Conservation (phyloP, 2,797 vertebrate species). For the Chrysocyon brachyurus region DNA sequence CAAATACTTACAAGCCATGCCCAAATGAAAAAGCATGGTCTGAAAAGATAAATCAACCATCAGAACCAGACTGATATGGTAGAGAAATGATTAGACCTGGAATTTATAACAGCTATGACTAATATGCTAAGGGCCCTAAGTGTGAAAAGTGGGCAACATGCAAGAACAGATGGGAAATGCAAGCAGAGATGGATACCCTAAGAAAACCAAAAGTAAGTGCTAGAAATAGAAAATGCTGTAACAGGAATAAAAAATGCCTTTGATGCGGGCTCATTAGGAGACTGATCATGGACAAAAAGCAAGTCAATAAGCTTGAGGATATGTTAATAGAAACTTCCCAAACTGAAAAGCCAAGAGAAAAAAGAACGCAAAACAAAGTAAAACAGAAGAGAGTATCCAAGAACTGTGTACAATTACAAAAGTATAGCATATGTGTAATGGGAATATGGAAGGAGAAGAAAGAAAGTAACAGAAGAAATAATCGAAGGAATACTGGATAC, state of each 20-base stretch:
- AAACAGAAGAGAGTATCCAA: neutral
- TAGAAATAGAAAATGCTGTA: neutral
- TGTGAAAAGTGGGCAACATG: neutral
- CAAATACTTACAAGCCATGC: neutral
- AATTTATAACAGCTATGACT: neutral
- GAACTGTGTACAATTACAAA: neutral
- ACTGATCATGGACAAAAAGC: neutral
- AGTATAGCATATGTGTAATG: neutral
- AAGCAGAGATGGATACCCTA: neutral
- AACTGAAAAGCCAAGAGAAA: neutral
- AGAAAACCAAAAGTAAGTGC: neutral
- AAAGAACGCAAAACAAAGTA: neutral
- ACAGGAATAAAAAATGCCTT: neutral
- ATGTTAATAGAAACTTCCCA: neutral
- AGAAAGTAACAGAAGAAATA: slow-evolving; percentile 25
- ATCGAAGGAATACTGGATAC: neutral
- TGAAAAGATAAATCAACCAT: neutral
- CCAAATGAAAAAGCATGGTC: neutral
- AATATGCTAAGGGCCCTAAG: neutral
- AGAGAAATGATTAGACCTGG: neutral
- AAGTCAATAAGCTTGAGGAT: neutral
- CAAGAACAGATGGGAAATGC: neutral
- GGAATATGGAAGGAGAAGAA: slow-evolving; percentile 10
- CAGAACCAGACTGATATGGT: neutral
- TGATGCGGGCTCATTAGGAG: neutral